These are phyloP conservation scores for Neolamprologus brichardi DNA, from an alignment of 2,113 vertebrate genomes.

Conservation along the genomic window DNA sequence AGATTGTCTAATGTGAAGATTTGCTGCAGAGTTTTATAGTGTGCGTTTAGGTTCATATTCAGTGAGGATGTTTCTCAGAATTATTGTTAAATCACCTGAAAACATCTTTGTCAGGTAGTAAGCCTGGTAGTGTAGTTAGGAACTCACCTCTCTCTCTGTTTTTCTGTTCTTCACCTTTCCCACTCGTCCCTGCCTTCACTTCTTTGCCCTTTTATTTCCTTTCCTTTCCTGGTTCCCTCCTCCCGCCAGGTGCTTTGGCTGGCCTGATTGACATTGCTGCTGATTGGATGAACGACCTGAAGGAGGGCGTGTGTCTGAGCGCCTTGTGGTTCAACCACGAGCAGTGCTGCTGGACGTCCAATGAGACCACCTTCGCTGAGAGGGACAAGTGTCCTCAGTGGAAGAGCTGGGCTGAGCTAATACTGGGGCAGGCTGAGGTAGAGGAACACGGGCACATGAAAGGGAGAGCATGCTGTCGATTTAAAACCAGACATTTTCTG, in stretches of 20 bases:
- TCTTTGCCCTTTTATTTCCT: neutral
- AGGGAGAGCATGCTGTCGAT: neutral
- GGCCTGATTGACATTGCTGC: conserved; percentile 97
- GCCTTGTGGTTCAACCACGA: conserved; percentile 98
- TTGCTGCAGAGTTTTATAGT: neutral
- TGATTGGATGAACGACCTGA: conserved; percentile 98
- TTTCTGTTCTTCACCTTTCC: neutral
- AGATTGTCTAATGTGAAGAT: neutral
- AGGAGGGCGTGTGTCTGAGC: conserved; percentile 94
- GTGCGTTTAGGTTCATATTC: neutral
- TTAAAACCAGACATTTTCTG: neutral
- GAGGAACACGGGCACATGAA: conserved; percentile 21
- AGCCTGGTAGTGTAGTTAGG: neutral
- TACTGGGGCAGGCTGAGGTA: conserved; percentile 95
- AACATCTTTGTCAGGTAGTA: neutral
- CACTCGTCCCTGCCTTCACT: neutral
- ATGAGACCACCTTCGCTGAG: conserved; percentile 93
- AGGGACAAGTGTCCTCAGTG: conserved; percentile 96
- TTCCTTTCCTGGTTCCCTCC: neutral
- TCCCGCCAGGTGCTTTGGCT: conserved; percentile 84
- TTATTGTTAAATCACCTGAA: neutral
- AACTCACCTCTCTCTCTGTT: neutral
- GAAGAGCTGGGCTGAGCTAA: conserved; percentile 98
- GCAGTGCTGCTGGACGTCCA: conserved; percentile 97
- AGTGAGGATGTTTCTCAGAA: neutral